Evolutionary conservation across 2,888 invertebrate genomes (phyloP), one percentile per base, ranked within the genome.

Genomic region (Cecidostiba fungosa): DNA sequence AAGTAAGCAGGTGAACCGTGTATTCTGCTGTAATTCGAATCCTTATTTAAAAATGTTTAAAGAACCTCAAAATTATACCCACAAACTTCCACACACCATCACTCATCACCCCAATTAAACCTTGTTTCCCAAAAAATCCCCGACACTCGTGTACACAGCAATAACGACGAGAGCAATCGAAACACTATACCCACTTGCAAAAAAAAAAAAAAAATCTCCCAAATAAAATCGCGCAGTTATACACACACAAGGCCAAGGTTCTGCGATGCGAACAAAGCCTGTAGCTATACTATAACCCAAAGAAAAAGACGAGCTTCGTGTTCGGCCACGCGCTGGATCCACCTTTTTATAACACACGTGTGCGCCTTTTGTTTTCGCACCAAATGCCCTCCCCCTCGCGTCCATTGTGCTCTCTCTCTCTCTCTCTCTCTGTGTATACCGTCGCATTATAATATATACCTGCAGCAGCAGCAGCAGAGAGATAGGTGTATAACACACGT

Each of bases 291-390:
- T n/a, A 39, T 23, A 6, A 2, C 8, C 36, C 2, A 1, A 72
- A 72, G 14, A 43, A 72, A 72, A 72, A 72, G 23, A 19, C 39
- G 14, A 43, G 12, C n/a, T 10, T 72, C 10, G 39, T n/a, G 36
- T 19, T 8, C 36, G 36, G 36, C 19, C 43, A 39, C n/a, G 39
- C 39, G 72, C 29, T 66, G 32, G 32, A 19, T 70, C 39, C 39
- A 23, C 23, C 72, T 72, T 66, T 66, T 66, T 66, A 59, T 59
- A 26, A 26, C 66, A 66, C 66, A 66, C 72, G 72, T 43, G 36
- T 12, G 23, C 72, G 32, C 66, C 76, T 82, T 82, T 82, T 82
- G 82, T 76, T 76, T 82, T 76, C 74, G 74, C 76, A 69, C 59
- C 19, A 77, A 62, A 62, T 43, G 47, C 32, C 39, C 36, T 23